A percentile compares a stretch with the other conserved stretches of the same genome.
These are phyloP conservation scores for Pelmatolapia mariae DNA, from an alignment of 2,113 vertebrate species.

Conservation along the genomic window DNA sequence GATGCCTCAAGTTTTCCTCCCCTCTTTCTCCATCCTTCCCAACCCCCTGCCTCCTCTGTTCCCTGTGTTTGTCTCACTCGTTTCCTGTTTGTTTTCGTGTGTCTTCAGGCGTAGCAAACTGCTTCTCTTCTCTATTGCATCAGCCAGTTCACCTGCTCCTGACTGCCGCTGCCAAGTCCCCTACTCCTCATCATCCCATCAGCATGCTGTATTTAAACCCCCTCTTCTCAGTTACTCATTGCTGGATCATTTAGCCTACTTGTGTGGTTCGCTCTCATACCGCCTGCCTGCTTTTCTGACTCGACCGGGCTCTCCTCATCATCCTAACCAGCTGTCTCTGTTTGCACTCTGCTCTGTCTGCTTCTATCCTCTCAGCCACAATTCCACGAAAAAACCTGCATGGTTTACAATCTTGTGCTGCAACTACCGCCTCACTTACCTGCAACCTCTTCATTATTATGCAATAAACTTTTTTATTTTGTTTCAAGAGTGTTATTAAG, in stretches of 20 bases:
- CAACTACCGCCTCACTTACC: not conserved
- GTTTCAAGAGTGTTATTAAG: not conserved
- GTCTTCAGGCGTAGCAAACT: not conserved
- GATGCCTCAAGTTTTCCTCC: not conserved
- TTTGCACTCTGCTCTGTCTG: not conserved
- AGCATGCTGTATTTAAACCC: not conserved
- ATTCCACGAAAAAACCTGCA: fast-evolving
- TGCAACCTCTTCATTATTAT: not conserved
- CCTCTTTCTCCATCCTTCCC: not conserved
- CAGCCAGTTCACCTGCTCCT: not conserved
- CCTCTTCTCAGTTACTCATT: not conserved
- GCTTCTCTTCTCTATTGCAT: not conserved
- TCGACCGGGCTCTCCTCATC: not conserved
- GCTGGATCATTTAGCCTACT: not conserved
- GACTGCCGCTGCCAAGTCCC: not conserved
- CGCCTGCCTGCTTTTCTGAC: not conserved
- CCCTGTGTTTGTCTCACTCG: not conserved
- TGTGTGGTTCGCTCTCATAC: not conserved
- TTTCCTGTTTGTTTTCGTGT: not conserved
- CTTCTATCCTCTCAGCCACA: not conserved
- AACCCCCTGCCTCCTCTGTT: not conserved
- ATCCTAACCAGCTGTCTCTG: not conserved
- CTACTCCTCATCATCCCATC: not conserved
- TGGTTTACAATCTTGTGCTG: not conserved
- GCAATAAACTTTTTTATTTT: not conserved